Conservation (phyloP, 2,113 vertebrate genomes). For the Acinonyx jubatus region DNA sequence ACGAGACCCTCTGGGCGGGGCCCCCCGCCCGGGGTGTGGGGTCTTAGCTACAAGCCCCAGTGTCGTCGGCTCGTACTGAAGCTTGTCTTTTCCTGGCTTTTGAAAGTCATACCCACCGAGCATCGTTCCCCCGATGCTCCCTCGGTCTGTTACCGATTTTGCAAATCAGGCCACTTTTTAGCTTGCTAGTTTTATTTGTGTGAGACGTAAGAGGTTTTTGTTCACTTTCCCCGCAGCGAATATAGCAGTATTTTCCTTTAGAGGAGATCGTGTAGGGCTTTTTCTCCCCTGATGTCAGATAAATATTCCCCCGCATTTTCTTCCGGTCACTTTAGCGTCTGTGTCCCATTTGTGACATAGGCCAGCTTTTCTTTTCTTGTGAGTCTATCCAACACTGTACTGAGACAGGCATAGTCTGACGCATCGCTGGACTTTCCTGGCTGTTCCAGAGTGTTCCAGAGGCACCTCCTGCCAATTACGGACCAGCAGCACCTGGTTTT, state of each 20-base stretch:
- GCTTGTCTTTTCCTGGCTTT: background rate
- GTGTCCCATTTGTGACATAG: background rate
- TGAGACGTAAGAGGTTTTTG: background rate
- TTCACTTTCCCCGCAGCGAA: background rate
- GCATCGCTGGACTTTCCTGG: background rate
- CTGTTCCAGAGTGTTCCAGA: background rate
- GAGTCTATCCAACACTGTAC: background rate
- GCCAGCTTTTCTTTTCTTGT: background rate
- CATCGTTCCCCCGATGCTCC: background rate
- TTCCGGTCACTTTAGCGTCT: background rate
- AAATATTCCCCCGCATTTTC: background rate
- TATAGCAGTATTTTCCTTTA: background rate
- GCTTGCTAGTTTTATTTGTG: background rate
- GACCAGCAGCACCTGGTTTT: background rate
- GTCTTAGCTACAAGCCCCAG: accelerated
- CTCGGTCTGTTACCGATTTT: background rate
- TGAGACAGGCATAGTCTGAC: background rate
- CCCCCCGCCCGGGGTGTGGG: accelerated
- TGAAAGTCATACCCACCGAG: background rate
- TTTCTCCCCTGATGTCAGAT: background rate
- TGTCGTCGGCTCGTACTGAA: no score
- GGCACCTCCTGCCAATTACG: background rate
- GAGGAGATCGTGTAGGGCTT: background rate
- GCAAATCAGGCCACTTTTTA: background rate
- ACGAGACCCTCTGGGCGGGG: accelerated